Conservation (phyloP, 2,888 invertebrate species). For the Caenorhabditis angaria region DNA sequence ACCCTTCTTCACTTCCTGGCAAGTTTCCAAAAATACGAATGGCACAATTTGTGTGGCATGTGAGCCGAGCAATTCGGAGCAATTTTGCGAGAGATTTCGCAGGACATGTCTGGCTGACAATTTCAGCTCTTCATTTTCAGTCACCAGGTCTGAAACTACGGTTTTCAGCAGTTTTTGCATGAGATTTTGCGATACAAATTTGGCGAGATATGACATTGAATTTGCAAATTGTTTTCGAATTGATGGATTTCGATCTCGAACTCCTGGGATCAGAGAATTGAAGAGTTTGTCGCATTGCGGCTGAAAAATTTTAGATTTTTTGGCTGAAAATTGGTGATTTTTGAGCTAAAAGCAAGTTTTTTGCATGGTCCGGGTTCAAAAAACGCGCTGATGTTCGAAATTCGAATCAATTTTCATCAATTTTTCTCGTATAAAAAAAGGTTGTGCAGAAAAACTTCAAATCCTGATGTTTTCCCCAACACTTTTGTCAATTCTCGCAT, state of each 20-base stretch:
- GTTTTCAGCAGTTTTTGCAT: constrained; percentile 45
- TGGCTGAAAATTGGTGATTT: no score
- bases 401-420: no score
- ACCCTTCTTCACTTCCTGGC: constrained; percentile 51
- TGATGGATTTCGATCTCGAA: constrained; percentile 57
- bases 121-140: constrained; percentile 51
- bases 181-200: constrained; percentile 43
- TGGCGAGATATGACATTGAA: constrained; percentile 54
- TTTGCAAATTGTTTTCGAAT: constrained; percentile 60
- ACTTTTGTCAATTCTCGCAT: no score
- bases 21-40: constrained; percentile 54
- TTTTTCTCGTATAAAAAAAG: no score
- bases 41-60: constrained; percentile 50
- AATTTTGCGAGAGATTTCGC: constrained; percentile 49
- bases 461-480: no score
- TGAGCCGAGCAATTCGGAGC: constrained; percentile 43
- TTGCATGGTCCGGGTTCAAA: no score
- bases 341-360: no score
- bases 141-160: constrained; percentile 38
- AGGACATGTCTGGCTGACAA: constrained; percentile 49
- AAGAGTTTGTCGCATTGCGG: constrained; percentile 50
- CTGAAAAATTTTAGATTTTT: no score
- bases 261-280: constrained; percentile 43
- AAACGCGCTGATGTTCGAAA: no score
- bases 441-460: no score